phyloP scores from a whole-genome alignment of 2,888 invertebrate species.

The Tetragnatha montana region DNA sequence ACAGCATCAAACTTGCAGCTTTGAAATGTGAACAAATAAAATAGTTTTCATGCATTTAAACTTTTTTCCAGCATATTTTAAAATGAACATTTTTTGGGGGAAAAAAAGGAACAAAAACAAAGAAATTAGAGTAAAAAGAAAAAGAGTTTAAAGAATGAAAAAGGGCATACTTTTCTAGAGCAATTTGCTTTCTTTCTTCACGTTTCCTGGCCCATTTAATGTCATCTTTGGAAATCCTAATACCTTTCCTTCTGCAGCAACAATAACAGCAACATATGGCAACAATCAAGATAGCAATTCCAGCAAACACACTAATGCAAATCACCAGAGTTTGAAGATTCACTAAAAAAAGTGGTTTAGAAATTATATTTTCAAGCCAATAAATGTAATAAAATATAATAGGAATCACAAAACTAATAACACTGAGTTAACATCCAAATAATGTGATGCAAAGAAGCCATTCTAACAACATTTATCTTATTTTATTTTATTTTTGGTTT shows the following conservation, averaged over 20 bases:
- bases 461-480: not conserved
- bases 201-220: constrained; percentile 60
- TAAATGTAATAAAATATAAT: not conserved
- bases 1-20: no score
- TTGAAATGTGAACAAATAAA: no score
- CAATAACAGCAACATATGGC: constrained; percentile 52
- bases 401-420: not conserved
- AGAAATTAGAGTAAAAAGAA: no score
- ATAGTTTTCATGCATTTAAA: no score
- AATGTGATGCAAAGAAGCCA: not conserved
- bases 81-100: no score
- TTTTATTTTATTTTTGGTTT: not conserved
- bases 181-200: constrained; percentile 57
- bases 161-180: constrained; percentile 45
- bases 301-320: constrained; percentile 25
- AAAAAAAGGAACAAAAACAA: no score
- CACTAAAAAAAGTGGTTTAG: constrained; percentile 26
- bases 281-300: constrained; percentile 39
- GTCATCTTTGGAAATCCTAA: constrained; percentile 62
- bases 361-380: not conserved
- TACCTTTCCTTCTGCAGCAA: constrained; percentile 56
- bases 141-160: not conserved
- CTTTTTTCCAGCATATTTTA: no score
- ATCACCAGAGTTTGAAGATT: constrained; percentile 50
- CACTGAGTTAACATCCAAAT: not conserved